Base-by-base conservation (phyloP, 37 sponge, comb jelly and placozoan genomes). In the Beroe ovata region DNA sequence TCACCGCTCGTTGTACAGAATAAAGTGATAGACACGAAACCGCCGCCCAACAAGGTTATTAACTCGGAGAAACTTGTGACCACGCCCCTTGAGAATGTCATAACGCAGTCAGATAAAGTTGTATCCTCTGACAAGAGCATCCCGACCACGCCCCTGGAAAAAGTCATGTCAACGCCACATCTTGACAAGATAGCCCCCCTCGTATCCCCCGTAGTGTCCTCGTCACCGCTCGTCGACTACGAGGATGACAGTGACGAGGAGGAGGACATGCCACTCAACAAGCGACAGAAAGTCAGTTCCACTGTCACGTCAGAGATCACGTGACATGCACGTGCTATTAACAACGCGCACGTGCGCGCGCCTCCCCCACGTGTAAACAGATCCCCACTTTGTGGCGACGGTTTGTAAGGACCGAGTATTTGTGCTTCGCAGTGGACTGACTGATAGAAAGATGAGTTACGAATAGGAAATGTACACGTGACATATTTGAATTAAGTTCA, bases 241-340 rank as follows among this genome's bases (percentile, higher is more conserved):
- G 84, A 30, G 1, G 84, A 77, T 29, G 84, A 77, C 84, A 77
- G 84, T 23, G 84, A 77, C n/a, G 84, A 77, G 22, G 84, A 77
- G 54, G 84, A 77, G 23, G 84, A 77, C 18, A 23, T n/a, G 25
- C 84, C 42, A 1, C 84, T 42, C 42, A 39, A 42, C 28, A 77
- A 77, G 33, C 42, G 84, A 77, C 84, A 77, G 47, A 77, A 77
- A 77, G 54, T 77, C 29, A 77, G 84, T 54, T 42, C 54, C 11
- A 77, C 84, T 20, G 84, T 77, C 25, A 77, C 84, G 84, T 38
- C 30, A 1, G 35, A 66, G 19, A 37, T 66, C 69, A 66, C 69
- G 69, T 66, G 69, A 66, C 30, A 18, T 16, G 35, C 36, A 30
- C 69, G 63, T 25, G 63, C 19, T 62, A 47, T 47, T 16, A 11